Evolutionary conservation across 2,797 vertebrate genomes (phyloP).

Genomic region (Parauchenoglanis punctatus): DNA sequence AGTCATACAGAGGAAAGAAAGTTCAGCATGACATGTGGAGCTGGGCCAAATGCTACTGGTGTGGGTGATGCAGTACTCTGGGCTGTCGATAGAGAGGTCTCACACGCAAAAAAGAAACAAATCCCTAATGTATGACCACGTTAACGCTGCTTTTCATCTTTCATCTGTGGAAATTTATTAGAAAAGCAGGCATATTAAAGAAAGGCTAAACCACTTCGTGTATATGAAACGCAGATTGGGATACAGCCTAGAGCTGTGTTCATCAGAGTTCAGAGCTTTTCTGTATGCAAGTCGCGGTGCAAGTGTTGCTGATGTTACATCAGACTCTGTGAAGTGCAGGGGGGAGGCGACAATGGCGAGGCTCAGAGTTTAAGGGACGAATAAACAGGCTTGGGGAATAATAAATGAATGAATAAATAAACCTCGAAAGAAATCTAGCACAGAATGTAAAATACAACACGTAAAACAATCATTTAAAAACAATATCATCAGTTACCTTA

Average conservation of each 20-base stretch:
- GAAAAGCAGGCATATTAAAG: neutral
- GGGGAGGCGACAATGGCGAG: constrained; percentile 8
- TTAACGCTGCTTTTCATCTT: too few species aligned
- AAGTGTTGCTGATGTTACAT: constrained; percentile 58
- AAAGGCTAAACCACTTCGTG: neutral
- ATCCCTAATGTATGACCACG: too few species aligned
- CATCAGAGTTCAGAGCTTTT: neutral
- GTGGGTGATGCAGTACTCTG: neutral
- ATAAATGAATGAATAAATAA: neutral
- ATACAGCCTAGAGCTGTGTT: neutral
- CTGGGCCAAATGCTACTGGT: neutral
- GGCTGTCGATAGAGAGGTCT: too few species aligned
- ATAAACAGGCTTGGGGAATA: neutral
- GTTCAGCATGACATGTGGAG: neutral
- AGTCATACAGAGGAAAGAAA: constrained; percentile 15
- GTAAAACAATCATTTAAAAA: neutral
- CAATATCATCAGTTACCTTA: constrained; percentile 71
- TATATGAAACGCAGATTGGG: neutral
- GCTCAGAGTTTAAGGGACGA: neutral
- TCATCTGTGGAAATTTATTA: neutral
- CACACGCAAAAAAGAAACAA: neutral
- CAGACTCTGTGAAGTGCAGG: constrained; percentile 39
- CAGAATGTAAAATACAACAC: neutral
- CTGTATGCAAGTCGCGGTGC: constrained; percentile 12
- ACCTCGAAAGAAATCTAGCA: neutral